Evolutionary conservation across 2,797 vertebrate genomes (phyloP), one percentile per base, ranked within the genome.

Genomic region (Cichlasoma orientale): DNA sequence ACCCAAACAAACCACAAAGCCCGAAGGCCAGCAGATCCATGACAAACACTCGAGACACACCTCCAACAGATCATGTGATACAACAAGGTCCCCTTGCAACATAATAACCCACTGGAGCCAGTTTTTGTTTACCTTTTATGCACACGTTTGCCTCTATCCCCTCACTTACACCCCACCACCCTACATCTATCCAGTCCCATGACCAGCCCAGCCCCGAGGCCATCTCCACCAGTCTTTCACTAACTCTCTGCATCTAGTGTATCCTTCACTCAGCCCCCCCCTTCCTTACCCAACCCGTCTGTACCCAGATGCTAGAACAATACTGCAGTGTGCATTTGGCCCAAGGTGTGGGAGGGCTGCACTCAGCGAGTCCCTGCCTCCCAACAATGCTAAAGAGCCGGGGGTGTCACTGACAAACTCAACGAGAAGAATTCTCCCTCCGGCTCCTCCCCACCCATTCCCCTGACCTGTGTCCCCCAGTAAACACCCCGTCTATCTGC

Each of bases 291-390:
- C 84, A 86, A 86, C 92, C 85, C 61, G 76, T 92, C 90, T 92
- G 82, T 93, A 88, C 91, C 88, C 89, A 91, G 92, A 94, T 94
- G 87, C 89, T 88, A 79, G 93, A 95, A 96, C 96, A 96, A 96
- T 96, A 93, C 93, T 14, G 82, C 93, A 94, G 95, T 96, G 95
- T 95, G 92, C 75, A 47, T 94, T 92, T 94, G 91, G 94, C 95
- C 95, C 93, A 95, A 96, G 95, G 96, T 96, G 95, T 96, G 95
- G 96, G 95, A 95, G 95, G 93, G 93, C 90, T 90, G 90, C 76
- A 75, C 80, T 4, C 70, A 91, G 90, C 88, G 92, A 92, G 93
- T 95, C 94, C 89, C 91, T 75, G 93, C 90, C 88, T 93, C 82
- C 88, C 80, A 94, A 96, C 95, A 96, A 96, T 95, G 92, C 90